phyloP scores from a whole-genome alignment of 2,797 vertebrate genomes.

The Cuculus canorus region DNA sequence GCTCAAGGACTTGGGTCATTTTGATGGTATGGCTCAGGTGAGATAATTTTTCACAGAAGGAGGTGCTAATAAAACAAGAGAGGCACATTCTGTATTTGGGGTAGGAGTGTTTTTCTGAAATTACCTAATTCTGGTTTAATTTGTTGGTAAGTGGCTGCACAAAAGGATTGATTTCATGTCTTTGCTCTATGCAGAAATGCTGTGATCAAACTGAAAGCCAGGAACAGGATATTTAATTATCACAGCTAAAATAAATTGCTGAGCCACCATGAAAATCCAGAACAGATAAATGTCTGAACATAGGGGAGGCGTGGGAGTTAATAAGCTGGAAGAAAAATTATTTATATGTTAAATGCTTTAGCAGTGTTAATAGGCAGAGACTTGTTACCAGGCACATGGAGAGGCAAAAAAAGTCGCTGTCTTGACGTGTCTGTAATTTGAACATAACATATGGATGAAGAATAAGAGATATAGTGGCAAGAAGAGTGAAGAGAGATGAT shows the following conservation, averaged over 20 bases:
- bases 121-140: not conserved
- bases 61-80: not conserved
- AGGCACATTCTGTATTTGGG: not conserved
- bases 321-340: constrained; percentile 53
- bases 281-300: constrained; percentile 55
- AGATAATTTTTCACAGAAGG: constrained; percentile 2
- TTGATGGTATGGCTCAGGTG: constrained; percentile 88
- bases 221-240: constrained; percentile 48
- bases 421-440: not conserved
- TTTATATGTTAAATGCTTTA: constrained; percentile 52
- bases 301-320: constrained; percentile 50
- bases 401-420: constrained; percentile 27
- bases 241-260: constrained; percentile 45
- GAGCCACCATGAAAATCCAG: constrained; percentile 35
- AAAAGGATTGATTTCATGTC: not conserved
- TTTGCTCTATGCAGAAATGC: not conserved
- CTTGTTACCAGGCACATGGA: constrained; percentile 33
- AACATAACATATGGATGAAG: constrained; percentile 18
- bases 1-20: constrained; percentile 80
- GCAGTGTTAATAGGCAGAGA: constrained; percentile 38
- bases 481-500: not conserved
- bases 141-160: not conserved
- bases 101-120: not conserved
- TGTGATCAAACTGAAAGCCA: constrained; percentile 29
- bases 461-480: not conserved